Conservation (phyloP, 2,113 vertebrate species). For the Mystacornis crossleyi region DNA sequence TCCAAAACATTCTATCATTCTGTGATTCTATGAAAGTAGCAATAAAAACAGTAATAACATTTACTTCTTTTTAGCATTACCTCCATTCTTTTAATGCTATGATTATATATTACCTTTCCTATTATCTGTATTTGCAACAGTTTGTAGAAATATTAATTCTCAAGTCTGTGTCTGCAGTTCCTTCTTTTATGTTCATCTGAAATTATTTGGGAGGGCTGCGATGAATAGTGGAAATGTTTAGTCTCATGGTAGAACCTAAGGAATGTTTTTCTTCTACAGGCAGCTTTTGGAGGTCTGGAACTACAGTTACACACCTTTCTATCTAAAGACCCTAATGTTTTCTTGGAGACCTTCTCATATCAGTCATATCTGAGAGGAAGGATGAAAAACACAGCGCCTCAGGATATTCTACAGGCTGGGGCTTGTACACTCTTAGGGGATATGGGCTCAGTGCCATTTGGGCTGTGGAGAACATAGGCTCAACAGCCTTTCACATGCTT, state of each 20-base stretch:
- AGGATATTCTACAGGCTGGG: not conserved
- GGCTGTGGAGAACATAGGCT: not conserved
- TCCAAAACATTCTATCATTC: not conserved
- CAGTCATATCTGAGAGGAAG: not conserved
- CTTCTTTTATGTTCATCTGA: not conserved
- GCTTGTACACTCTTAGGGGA: not conserved
- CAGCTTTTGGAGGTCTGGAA: not conserved
- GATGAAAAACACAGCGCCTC: not conserved
- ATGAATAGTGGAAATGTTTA: not conserved
- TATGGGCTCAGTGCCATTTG: not conserved
- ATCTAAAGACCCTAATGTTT: not conserved
- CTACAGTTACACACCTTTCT: rapidly evolving
- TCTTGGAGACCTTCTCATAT: not conserved
- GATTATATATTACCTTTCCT: not conserved
- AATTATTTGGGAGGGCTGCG: not conserved
- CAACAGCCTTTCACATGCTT: not conserved
- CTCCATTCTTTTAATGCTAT: not conserved
- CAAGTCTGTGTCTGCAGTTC: not conserved
- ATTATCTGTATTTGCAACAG: not conserved
- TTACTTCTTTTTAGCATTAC: not conserved
- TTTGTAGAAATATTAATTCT: not conserved
- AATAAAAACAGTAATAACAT: not conserved
- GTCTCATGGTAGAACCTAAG: not conserved
- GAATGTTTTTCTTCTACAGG: not conserved
- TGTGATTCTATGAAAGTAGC: not conserved